Evolutionary conservation across 2,797 vertebrate genomes (phyloP).

Genomic region (Etheostoma perlongum): DNA sequence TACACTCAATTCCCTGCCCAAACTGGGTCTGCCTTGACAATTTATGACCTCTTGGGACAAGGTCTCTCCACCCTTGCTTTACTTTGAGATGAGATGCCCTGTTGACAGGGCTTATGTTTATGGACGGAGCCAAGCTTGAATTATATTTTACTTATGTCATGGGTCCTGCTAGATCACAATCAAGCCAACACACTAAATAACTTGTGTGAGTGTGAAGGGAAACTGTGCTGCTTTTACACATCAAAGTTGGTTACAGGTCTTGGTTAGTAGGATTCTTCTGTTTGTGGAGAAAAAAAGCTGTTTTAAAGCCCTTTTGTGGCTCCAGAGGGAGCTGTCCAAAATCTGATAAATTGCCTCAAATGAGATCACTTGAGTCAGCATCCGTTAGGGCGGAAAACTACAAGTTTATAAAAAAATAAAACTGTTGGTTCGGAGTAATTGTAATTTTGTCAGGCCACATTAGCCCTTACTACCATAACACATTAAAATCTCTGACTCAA

Average conservation of each 20-base stretch:
- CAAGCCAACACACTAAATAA: constrained; percentile 6
- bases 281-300: not conserved
- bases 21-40: constrained; percentile 59
- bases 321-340: not conserved
- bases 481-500: not conserved
- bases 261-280: not conserved
- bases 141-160: constrained; percentile 28
- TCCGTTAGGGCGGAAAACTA: not conserved
- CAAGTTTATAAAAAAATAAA: not conserved
- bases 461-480: no score
- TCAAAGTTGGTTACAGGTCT: not conserved
- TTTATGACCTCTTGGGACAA: constrained; percentile 73
- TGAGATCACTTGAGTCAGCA: not conserved
- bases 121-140: constrained; percentile 20
- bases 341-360: not conserved
- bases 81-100: constrained; percentile 40
- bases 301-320: not conserved
- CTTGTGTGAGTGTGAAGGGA: not conserved
- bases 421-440: no score
- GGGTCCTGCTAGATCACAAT: constrained; percentile 13
- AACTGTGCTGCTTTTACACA: not conserved
- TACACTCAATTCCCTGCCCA: constrained; percentile 63
- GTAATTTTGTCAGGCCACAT: no score
- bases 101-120: constrained; percentile 43
- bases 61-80: constrained; percentile 55